Conservation (phyloP, 2,888 invertebrate species). For the Conops quadrifasciatus region DNA sequence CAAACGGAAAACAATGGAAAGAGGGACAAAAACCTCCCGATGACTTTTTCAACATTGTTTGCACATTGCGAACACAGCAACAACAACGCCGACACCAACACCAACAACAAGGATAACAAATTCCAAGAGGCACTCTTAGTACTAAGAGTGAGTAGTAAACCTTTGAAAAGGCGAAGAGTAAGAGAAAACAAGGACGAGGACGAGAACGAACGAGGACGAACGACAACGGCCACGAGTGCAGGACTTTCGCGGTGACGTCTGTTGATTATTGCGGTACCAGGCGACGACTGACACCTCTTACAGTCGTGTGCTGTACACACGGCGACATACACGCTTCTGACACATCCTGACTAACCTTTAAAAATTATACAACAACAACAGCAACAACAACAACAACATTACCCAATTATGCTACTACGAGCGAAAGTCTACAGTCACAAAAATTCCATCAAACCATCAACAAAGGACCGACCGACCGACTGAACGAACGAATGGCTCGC, state of each 20-base stretch:
- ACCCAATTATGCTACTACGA: background rate
- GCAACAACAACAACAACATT: background rate
- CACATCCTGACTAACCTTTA: background rate
- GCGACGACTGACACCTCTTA: constrained; percentile 30
- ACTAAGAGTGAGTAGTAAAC: background rate
- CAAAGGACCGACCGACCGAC: constrained; percentile 7
- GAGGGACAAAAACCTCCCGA: background rate
- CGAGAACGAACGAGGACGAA: constrained; percentile 3
- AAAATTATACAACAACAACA: background rate
- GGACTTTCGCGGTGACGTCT: constrained; percentile 25
- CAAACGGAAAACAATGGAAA: constrained; percentile 19
- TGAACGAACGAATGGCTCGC: too few relatives aligned
- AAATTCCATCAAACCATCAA: constrained; percentile 27
- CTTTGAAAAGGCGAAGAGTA: background rate
- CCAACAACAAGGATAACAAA: background rate
- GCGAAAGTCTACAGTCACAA: constrained; percentile 14
- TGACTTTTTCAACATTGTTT: constrained; percentile 26
- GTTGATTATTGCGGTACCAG: constrained; percentile 34
- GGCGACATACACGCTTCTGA: constrained; percentile 2
- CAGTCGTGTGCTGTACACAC: constrained; percentile 5
- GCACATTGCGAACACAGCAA: constrained; percentile 13
- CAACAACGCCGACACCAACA: constrained; percentile 1
- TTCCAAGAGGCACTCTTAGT: background rate
- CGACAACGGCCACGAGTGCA: background rate
- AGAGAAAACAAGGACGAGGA: background rate